These are phyloP conservation scores for Amphipoea lucens DNA, from an alignment of 2,888 invertebrate genomes.

Conservation along the genomic window DNA sequence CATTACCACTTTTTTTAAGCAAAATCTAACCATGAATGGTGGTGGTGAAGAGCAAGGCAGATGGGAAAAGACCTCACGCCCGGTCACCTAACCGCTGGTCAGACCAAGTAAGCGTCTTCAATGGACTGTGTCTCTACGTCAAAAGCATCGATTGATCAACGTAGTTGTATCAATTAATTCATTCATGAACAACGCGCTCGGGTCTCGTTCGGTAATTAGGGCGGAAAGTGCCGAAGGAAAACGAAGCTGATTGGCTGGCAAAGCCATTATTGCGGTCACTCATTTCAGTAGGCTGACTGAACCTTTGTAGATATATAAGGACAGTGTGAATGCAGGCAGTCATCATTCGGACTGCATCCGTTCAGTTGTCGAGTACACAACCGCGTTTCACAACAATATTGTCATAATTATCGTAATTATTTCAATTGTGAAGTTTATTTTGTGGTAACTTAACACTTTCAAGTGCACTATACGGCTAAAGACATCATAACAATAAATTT, in stretches of 20 bases:
- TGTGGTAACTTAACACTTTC: neutral
- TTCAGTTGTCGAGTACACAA: neutral
- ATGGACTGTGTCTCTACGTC: too few species aligned
- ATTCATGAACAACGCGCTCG: neutral
- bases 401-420: neutral
- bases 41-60: too few species aligned
- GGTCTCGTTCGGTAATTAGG: neutral
- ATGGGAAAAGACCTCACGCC: neutral
- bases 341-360: neutral
- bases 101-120: too few species aligned
- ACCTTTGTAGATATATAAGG: neutral
- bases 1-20: too few species aligned
- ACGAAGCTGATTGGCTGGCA: conserved; percentile 33
- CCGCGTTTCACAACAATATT: neutral
- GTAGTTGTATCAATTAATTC: neutral
- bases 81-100: neutral
- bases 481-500: too few species aligned
- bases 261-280: neutral
- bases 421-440: neutral
- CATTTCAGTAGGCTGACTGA: conserved; percentile 20
- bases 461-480: neutral
- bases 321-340: neutral
- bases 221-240: conserved; percentile 28
- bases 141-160: neutral
- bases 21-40: too few species aligned